These are phyloP conservation scores for Montipora cactus DNA, from an alignment of 64 coral and sea anemone genomes.

Conservation along the genomic window DNA sequence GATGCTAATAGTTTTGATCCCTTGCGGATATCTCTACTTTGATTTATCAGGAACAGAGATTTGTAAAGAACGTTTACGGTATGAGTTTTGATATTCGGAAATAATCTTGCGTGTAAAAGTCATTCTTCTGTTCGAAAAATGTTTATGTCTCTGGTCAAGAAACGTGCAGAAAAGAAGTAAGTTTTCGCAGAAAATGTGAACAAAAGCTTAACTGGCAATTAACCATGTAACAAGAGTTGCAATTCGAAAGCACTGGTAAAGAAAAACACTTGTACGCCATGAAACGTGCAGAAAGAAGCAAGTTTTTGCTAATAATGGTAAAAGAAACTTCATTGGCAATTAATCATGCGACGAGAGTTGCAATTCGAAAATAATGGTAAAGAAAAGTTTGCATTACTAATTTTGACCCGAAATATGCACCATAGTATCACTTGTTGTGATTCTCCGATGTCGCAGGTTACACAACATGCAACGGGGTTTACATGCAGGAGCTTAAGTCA, in stretches of 20 bases:
- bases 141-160: background rate
- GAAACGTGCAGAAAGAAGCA: background rate
- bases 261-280: background rate
- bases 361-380: background rate
- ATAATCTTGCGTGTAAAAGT: constrained; percentile 11
- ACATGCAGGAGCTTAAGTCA: no score
- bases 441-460: no score
- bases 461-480: no score
- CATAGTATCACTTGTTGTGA: no score
- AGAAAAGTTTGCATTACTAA: no score
- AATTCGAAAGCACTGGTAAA: background rate
- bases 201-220: background rate
- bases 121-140: background rate
- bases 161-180: background rate
- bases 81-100: constrained; percentile 5
- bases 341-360: background rate
- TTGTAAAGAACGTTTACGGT: constrained; percentile 1
- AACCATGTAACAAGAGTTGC: background rate
- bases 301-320: background rate
- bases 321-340: background rate
- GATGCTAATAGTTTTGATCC: background rate
- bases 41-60: background rate
- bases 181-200: background rate
- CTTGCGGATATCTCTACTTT: background rate
- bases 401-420: no score